These are phyloP conservation scores for Amblyraja radiata DNA, from an alignment of 2,797 vertebrate species.

Conservation along the genomic window DNA sequence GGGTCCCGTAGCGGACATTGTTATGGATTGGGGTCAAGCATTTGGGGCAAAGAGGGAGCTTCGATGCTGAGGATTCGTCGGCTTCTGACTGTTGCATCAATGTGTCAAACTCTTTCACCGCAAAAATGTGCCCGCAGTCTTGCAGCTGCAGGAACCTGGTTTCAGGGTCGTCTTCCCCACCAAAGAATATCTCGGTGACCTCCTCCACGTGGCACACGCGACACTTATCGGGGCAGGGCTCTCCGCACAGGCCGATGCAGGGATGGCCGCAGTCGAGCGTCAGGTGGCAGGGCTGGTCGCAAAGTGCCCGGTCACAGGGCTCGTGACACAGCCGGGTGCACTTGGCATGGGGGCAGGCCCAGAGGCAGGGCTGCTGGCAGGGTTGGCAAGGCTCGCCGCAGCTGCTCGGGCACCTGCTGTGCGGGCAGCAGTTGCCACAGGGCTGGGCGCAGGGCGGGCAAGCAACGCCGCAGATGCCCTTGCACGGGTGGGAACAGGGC, in stretches of 20 bases:
- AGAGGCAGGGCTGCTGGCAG: constrained; percentile 41
- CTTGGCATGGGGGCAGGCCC: constrained; percentile 41
- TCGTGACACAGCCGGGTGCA: constrained; percentile 44
- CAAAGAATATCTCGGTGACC: constrained; percentile 44
- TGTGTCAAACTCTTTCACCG: constrained; percentile 42
- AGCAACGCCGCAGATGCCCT: constrained; percentile 15
- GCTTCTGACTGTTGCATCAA: constrained; percentile 41
- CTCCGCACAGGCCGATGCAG: constrained; percentile 47
- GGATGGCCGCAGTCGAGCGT: constrained; percentile 41
- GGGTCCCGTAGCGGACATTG: constrained; percentile 41
- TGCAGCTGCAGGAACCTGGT: constrained; percentile 45
- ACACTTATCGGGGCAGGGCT: constrained; percentile 46
- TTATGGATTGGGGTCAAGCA: constrained; percentile 42
- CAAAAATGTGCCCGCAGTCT: constrained; percentile 45
- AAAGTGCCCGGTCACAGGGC: constrained; percentile 42
- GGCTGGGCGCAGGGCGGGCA: constrained; percentile 42
- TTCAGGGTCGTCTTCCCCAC: constrained; percentile 41
- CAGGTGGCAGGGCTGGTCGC: constrained; percentile 40
- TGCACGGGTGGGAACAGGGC: constrained; percentile 43
- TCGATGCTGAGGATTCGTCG: constrained; percentile 10
- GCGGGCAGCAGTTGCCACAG: constrained; percentile 43
- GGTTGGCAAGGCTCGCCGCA: constrained; percentile 42
- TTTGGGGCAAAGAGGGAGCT: constrained; percentile 43
- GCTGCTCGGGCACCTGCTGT: constrained; percentile 40
- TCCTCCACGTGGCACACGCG: constrained; percentile 42